Evolutionary conservation across 2,113 vertebrate genomes (phyloP), one percentile per base, ranked within the genome.

Genomic region (Seriola quinqueradiata): DNA sequence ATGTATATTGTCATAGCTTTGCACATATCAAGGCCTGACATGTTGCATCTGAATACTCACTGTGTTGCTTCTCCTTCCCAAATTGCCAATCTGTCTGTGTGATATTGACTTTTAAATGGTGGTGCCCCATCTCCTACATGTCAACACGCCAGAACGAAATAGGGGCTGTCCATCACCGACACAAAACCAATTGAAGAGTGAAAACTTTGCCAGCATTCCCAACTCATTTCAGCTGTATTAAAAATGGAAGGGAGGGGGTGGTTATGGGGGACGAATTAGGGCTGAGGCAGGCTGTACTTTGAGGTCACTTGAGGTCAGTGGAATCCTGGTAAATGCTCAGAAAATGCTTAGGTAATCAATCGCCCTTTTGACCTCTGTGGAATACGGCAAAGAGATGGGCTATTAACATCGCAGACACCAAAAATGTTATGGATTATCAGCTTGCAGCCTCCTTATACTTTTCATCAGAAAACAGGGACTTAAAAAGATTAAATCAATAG

Each of bases 331-430:
- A 44, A 77, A 73, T 84, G 75, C 76, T 83, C 83, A 60, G 40
- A 68, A 88, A 90, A 86, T 75, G 61, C 84, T 60, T 60, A 25
- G 23, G 42, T 82, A 90, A 94, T 94, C 93, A 93, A 93, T 93
- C 52, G 83, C 59, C 87, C 88, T 87, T 61, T 17, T 54, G 69
- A 91, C 84, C 87, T 87, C 52, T 77, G 44, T 23, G 58, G 81
- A 78, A 87, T 79, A 79, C 64, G 72, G 65, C 68, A 81, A 57
- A 61, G 75, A 82, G 61, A 74, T 23, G 28, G 64, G 68, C 48
- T 65, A 42, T 90, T 73, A 87, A 79, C 81, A 79, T 79, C 19
- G 38, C n/a, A 70, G 70, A 72, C 58, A 61, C 65, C 48, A 71
- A 91, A 82, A 75, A 75, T 64, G 46, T 78, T 80, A 8, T 58